Evolutionary conservation across 2,888 invertebrate genomes (phyloP), one percentile per base, ranked within the genome.

Genomic region (Cylindroiulus punctatus): DNA sequence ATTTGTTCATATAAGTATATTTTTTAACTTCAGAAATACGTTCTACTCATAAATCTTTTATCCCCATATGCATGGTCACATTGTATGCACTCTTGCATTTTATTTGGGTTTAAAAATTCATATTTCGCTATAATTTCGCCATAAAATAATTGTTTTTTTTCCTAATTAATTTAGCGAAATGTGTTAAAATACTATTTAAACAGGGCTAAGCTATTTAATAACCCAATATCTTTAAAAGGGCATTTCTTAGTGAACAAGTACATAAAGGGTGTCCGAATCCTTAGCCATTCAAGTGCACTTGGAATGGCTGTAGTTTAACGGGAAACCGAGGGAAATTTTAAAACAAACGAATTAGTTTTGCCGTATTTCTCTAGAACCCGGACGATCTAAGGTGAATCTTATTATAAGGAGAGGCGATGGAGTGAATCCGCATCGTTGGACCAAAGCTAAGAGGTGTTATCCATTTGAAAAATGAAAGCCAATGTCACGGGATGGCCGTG

Each of bases 281-380:
- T 36, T 32, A 82, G 82, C 42, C 36, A 8, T 19, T 82, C 19
- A 36, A 82, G 42, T n/a, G 82, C 82, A 82, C 82, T 82, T 36
- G 47, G 32, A 47, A 84, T 84, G 84, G 84, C 52, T 32, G 57
- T 65, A 85, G 57, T 40, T 32, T 65, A 42, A 30, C 30, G 32
- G 32, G 76, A 85, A 85, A 85, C 85, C 85, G 85, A 85, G 85
- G 85, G 85, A 85, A 85, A 85, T 85, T 85, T 85, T 85, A 76
- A 85, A 85, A 85, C 32, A 85, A 82, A 82, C 42, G 82, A 40
- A 82, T 36, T 82, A 82, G 82, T 82, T 82, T 82, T 42, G 65
- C 65, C 65, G 22, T 65, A 22, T 65, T 65, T 65, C 22, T 65
- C 22, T 22, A 65, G 22, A 65, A 65, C 22, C 10, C 65, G 26